phyloP scores from a whole-genome alignment of 1,140 invertebrate genomes.

The Cherax quadricarinatus region DNA sequence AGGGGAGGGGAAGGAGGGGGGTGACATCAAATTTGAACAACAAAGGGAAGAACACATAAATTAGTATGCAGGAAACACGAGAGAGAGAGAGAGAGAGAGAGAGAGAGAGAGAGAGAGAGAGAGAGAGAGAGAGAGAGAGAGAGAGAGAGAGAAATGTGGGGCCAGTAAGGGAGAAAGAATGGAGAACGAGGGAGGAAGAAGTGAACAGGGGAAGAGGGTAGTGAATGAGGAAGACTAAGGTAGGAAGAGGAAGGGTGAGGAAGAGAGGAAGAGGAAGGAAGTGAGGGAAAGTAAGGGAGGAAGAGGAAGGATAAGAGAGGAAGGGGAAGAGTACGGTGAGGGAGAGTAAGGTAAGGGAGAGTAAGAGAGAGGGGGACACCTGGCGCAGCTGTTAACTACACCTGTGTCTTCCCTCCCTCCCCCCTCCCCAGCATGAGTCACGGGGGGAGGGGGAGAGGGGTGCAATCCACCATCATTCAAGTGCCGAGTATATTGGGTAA shows the following conservation, averaged over 20 bases:
- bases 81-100: background rate
- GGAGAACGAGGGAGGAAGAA: background rate
- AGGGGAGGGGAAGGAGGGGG: no score
- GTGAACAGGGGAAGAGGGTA: background rate
- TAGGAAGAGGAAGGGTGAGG: no score
- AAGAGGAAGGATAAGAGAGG: background rate
- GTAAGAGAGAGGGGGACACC: background rate
- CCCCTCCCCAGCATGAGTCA: no score
- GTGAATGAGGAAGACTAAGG: background rate
- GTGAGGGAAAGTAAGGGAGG: background rate
- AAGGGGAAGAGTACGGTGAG: background rate
- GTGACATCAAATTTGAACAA: no score
- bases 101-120: background rate
- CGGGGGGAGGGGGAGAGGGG: no score
- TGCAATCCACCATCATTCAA: no score
- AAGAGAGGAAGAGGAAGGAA: background rate
- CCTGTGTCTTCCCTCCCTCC: background rate
- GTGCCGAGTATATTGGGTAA: no score
- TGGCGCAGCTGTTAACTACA: background rate
- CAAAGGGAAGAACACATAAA: no score
- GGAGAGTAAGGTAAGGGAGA: background rate
- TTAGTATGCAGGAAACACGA: no score
- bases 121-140: background rate
- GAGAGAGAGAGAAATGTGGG: background rate
- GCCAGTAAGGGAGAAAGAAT: background rate